A percentile compares a stretch with the other conserved stretches of the same genome.
Evolutionary conservation across 2,113 vertebrate genomes (phyloP).

Genomic region (Albula glossodonta): DNA sequence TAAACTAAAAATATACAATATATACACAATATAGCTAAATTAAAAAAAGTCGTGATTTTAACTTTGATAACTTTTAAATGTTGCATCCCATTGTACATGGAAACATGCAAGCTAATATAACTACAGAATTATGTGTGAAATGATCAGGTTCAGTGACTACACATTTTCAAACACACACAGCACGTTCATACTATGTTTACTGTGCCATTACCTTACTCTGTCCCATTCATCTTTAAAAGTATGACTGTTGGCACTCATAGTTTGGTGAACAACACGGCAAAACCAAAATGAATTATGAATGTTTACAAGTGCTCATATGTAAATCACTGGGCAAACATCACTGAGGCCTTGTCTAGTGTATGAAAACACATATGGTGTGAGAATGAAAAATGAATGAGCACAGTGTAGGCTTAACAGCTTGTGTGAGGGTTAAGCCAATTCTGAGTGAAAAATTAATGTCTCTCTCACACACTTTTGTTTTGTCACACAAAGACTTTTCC

Average conservation of each 20-base stretch:
- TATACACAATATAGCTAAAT: too few relatives aligned
- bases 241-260: background rate
- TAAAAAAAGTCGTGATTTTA: too few relatives aligned
- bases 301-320: slow-evolving; percentile 60
- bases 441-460: slow-evolving; percentile 29
- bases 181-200: background rate
- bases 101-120: too few relatives aligned
- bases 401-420: slow-evolving; percentile 36
- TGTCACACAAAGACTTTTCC: background rate
- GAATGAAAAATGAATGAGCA: slow-evolving; percentile 39
- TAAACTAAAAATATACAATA: too few relatives aligned
- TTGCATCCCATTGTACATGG: too few relatives aligned
- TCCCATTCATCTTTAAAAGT: background rate
- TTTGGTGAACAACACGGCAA: slow-evolving; percentile 63
- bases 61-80: too few relatives aligned
- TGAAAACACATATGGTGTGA: slow-evolving; percentile 35
- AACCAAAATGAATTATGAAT: slow-evolving; percentile 70
- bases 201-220: background rate
- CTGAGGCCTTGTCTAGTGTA: slow-evolving; percentile 7
- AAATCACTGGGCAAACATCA: slow-evolving; percentile 28
- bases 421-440: slow-evolving; percentile 31
- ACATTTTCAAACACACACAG: too few relatives aligned
- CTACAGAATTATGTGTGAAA: too few relatives aligned
- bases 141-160: too few relatives aligned
- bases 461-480: slow-evolving; percentile 4